Evolutionary conservation across 1,140 invertebrate genomes (phyloP).

Genomic region (Ooceraea biroi): DNA sequence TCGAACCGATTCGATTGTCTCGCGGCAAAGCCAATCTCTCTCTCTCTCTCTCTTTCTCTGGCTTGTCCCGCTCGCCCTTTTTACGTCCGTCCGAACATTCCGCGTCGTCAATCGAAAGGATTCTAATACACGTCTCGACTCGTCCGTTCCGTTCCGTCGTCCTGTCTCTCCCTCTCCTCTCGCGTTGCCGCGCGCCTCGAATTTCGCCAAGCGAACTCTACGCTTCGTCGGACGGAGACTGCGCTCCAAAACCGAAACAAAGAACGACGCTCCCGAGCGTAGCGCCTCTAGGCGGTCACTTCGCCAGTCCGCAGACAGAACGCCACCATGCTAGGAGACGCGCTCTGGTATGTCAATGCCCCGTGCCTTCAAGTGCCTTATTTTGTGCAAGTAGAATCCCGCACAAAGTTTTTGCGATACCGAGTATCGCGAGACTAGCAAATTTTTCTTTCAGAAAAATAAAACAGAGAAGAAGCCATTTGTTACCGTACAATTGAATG

Average conservation of each 20-base stretch:
- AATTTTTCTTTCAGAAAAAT: too few relatives aligned
- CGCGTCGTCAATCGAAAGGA: constrained; percentile 8
- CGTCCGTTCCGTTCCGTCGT: constrained; percentile 33
- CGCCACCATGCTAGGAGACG: background rate
- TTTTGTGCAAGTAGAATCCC: too few relatives aligned
- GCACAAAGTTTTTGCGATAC: too few relatives aligned
- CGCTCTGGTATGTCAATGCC: background rate
- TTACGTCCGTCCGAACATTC: background rate
- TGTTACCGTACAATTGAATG: too few relatives aligned
- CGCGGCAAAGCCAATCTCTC: constrained; percentile 36
- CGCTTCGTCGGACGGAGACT: constrained; percentile 81
- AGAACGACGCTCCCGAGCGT: constrained; percentile 84
- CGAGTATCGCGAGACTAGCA: too few relatives aligned
- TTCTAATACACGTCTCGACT: constrained; percentile 41
- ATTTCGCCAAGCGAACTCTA: constrained; percentile 79
- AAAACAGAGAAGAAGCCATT: too few relatives aligned
- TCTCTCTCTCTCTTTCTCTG: constrained; percentile 19
- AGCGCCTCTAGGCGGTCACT: constrained; percentile 63
- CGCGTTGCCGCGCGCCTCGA: constrained; percentile 46
- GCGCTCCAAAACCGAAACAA: constrained; percentile 84
- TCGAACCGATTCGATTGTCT: constrained; percentile 52
- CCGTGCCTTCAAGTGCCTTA: too few relatives aligned
- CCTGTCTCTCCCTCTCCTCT: constrained; percentile 28
- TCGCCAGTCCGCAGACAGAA: constrained; percentile 1
- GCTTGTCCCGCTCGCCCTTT: background rate